Conservation (phyloP, 1,140 invertebrate genomes). For the Calycopis cecrops region DNA sequence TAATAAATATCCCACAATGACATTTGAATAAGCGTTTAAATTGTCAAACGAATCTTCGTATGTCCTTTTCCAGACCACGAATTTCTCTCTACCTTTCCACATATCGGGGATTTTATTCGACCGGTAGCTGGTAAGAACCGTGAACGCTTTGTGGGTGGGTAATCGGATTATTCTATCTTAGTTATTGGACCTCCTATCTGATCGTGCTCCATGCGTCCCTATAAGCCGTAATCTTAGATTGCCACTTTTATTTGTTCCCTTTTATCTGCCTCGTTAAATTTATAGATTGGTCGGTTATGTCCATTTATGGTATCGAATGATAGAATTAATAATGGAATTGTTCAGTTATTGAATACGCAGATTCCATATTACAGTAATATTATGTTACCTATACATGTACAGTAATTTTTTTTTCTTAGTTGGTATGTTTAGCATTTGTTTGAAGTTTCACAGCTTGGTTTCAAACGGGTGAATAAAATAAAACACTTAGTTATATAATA, state of each 20-base stretch:
- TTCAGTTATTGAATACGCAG: too few relatives aligned
- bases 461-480: too few relatives aligned
- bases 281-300: constrained; percentile 2
- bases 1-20: too few relatives aligned
- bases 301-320: constrained; percentile 6
- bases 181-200: constrained; percentile 42
- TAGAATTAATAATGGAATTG: constrained; percentile 3
- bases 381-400: too few relatives aligned
- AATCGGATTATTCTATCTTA: constrained; percentile 49
- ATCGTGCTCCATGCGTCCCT: constrained; percentile 23
- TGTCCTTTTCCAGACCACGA: neutral
- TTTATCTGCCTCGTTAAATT: constrained; percentile 16
- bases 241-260: constrained; percentile 13
- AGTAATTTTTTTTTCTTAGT: too few relatives aligned
- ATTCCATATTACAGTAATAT: too few relatives aligned
- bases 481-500: too few relatives aligned
- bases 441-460: too few relatives aligned
- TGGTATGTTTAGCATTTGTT: too few relatives aligned
- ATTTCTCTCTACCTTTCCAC: constrained; percentile 1
- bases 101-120: constrained; percentile 13
- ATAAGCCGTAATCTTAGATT: constrained; percentile 23
- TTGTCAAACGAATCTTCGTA: neutral
- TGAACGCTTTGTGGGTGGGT: constrained; percentile 34
- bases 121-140: constrained; percentile 36
- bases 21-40: too few relatives aligned